Conservation (phyloP, 2,113 vertebrate species). For the Parus major region DNA sequence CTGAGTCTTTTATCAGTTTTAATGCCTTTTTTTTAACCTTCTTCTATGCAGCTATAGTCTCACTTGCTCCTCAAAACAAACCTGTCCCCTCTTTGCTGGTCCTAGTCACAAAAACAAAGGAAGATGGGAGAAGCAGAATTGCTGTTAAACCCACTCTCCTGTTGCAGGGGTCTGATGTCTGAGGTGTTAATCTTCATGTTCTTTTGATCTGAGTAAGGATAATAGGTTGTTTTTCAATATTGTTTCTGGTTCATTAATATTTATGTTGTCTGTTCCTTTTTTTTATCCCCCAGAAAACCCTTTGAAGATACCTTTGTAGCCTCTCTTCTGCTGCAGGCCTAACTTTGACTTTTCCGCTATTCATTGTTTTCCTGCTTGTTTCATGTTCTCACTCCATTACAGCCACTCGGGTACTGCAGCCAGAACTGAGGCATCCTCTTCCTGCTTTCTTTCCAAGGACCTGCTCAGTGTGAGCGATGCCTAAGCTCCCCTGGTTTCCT, state of each 20-base stretch:
- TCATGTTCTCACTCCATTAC: background rate
- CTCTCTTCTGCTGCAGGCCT: constrained; percentile 54
- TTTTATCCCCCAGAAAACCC: constrained; percentile 1
- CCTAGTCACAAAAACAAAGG: background rate
- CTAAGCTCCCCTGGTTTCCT: background rate
- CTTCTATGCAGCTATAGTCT: background rate
- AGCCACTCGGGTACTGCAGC: background rate
- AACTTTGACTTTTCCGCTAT: constrained; percentile 46
- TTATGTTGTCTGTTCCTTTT: constrained; percentile 45
- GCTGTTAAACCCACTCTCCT: background rate
- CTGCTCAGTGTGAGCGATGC: fast-evolving
- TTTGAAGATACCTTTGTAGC: constrained; percentile 72
- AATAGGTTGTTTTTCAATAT: constrained; percentile 71
- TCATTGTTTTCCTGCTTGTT: constrained; percentile 40
- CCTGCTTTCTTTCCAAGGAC: background rate
- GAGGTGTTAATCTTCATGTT: constrained; percentile 61
- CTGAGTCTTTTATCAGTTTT: background rate
- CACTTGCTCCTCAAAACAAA: background rate
- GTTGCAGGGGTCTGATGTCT: constrained; percentile 47
- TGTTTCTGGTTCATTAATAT: constrained; percentile 72
- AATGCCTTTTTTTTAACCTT: background rate
- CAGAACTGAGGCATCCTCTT: background rate
- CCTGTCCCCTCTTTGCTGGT: background rate
- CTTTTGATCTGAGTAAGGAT: constrained; percentile 70
- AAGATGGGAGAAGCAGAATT: background rate